A percentile compares a stretch with the other conserved stretches of the same genome.
Conservation (phyloP, 2,888 invertebrate genomes). For the Camptogramma bilineatum region DNA sequence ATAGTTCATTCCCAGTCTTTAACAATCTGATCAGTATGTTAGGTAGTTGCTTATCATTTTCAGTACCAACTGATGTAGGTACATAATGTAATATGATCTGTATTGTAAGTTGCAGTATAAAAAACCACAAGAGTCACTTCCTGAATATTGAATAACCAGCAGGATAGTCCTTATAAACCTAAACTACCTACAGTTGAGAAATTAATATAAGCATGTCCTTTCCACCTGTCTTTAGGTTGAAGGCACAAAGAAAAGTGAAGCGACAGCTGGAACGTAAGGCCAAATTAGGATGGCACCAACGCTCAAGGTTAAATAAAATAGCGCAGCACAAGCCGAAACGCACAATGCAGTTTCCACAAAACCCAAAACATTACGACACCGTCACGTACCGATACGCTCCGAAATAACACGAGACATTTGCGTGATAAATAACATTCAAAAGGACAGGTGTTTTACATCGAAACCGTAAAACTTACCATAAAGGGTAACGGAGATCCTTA, state of each 20-base stretch:
- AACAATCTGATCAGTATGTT: no score
- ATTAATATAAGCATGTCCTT: slow-evolving; percentile 1
- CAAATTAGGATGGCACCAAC: slow-evolving; percentile 65
- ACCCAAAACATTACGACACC: slow-evolving; percentile 48
- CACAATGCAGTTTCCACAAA: slow-evolving; percentile 39
- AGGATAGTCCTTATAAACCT: neutral
- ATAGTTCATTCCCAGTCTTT: no score
- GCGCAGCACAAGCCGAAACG: slow-evolving; percentile 50
- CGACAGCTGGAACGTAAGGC: slow-evolving; percentile 54
- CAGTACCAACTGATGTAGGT: no score
- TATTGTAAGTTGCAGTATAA: neutral
- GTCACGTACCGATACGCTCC: slow-evolving; percentile 39
- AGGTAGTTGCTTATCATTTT: no score
- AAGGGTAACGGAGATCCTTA: slow-evolving; percentile 49
- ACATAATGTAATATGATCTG: slow-evolving; percentile 2
- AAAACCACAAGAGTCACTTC: slow-evolving; percentile 22
- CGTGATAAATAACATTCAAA: slow-evolving; percentile 43
- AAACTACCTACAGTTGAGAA: neutral
- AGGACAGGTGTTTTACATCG: slow-evolving; percentile 49
- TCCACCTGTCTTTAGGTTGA: slow-evolving; percentile 7
- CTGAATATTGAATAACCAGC: slow-evolving; percentile 12
- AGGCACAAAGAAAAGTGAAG: slow-evolving; percentile 36
- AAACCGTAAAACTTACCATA: slow-evolving; percentile 61
- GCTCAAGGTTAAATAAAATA: slow-evolving; percentile 67
- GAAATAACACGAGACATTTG: slow-evolving; percentile 49